Conservation (phyloP, 1,140 invertebrate genomes). For the Trichonephila clavipes region DNA sequence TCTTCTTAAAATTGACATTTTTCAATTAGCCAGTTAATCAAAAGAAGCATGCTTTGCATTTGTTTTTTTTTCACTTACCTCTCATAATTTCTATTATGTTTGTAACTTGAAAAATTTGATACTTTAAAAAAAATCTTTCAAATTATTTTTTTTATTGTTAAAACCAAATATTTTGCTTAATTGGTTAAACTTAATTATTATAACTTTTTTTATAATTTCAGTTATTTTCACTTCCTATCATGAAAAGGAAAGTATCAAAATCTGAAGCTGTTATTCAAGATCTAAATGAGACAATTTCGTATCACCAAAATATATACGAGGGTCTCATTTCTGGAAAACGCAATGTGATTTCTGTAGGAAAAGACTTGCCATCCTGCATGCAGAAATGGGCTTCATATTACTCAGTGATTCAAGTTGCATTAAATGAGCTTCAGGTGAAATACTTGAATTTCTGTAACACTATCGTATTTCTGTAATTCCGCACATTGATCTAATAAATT, state of each 20-base stretch:
- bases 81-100: too few species aligned
- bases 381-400: neutral
- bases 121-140: too few species aligned
- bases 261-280: neutral
- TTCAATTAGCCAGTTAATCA: too few species aligned
- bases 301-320: neutral
- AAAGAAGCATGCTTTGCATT: too few species aligned
- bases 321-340: constrained; percentile 12
- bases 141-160: too few species aligned
- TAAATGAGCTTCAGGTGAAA: constrained; percentile 20
- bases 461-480: too few species aligned
- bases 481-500: too few species aligned
- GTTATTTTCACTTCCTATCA: neutral
- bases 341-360: neutral
- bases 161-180: too few species aligned
- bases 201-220: neutral
- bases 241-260: neutral
- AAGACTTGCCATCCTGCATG: neutral
- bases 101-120: too few species aligned
- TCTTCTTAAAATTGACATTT: too few species aligned
- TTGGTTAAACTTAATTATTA: too few species aligned
- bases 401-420: neutral
- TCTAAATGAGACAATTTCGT: neutral
- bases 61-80: too few species aligned
- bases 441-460: neutral